These are phyloP conservation scores for Platyrinchus mystaceus DNA, from an alignment of 2,797 vertebrate genomes.

Conservation along the genomic window DNA sequence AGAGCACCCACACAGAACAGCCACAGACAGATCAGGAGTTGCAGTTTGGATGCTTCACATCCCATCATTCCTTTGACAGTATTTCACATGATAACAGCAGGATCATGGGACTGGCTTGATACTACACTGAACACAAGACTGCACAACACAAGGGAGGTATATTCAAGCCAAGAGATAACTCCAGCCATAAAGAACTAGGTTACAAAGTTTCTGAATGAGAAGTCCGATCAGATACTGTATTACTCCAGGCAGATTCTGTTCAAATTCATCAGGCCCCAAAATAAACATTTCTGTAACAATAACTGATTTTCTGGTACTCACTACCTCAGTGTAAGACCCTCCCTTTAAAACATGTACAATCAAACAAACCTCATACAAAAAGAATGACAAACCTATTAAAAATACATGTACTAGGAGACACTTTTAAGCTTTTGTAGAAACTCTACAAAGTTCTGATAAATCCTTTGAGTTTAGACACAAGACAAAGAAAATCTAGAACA, in stretches of 20 bases:
- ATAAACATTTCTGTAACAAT: background rate
- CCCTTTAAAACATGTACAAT: background rate
- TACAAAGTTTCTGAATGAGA: background rate
- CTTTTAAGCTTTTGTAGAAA: background rate
- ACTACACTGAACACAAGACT: background rate
- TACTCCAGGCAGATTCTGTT: background rate
- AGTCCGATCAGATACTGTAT: background rate
- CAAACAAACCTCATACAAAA: background rate
- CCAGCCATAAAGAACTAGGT: background rate
- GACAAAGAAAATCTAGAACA: background rate
- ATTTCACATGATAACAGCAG: background rate
- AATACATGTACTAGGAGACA: background rate
- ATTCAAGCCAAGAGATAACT: background rate
- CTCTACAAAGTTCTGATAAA: background rate
- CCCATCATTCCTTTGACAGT: background rate
- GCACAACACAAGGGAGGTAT: background rate
- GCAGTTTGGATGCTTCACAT: background rate
- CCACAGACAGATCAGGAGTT: background rate
- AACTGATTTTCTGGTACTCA: background rate
- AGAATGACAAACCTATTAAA: background rate
- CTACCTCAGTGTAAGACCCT: background rate
- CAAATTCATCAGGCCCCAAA: background rate
- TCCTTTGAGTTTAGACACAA: background rate
- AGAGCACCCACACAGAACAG: rapidly evolving
- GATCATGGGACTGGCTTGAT: background rate